Base-by-base conservation (phyloP, 2,797 vertebrate species). In the Sciaenops ocellatus region DNA sequence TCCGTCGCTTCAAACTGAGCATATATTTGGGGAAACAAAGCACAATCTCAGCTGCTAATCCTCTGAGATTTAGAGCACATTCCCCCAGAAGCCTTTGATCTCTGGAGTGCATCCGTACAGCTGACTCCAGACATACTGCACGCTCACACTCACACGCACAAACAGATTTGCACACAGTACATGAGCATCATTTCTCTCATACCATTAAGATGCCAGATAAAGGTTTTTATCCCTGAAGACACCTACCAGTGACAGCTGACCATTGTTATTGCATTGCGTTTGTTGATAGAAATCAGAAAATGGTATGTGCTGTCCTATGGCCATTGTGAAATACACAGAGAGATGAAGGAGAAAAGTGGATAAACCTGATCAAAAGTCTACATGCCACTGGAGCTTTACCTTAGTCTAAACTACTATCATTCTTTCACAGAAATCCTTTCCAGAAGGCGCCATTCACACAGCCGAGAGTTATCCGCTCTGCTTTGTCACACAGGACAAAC, bases 41-140 rank as follows among this genome's bases (percentile, higher is more conserved):
- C 91, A 86, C 85, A 90, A 92, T 92, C 92, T 93, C 90, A 92
- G 90, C 82, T 89, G 91, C 93, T 95, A 95, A 95, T 95, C 93
- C 94, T 78, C 85, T 51, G 89, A 92, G 92, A 93, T 95, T 89
- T 89, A 74, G 85, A 87, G 87, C 92, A 87, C 93, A 95, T 95
- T 95, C 92, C 89, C 85, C 69, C 80, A 84, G 86, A 92, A 89
- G 87, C 87, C 93, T 96, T 95, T 95, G 93, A 95, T 96, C 95
- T 95, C 87, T 85, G 68, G 90, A 93, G 94, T 89, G 90, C 93
- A 93, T 94, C 92, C 78, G 77, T 89, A 93, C 89, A 93, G 89
- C 89, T 91, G 69, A 92, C 89, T 90, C 83, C 90, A 93, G 84
- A 92, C 92, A 82, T 69, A 22, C 81, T 60, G 77, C 88, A 85